These are phyloP conservation scores for Heliconius eleuchia DNA, from an alignment of 1,140 invertebrate species.

Conservation along the genomic window DNA sequence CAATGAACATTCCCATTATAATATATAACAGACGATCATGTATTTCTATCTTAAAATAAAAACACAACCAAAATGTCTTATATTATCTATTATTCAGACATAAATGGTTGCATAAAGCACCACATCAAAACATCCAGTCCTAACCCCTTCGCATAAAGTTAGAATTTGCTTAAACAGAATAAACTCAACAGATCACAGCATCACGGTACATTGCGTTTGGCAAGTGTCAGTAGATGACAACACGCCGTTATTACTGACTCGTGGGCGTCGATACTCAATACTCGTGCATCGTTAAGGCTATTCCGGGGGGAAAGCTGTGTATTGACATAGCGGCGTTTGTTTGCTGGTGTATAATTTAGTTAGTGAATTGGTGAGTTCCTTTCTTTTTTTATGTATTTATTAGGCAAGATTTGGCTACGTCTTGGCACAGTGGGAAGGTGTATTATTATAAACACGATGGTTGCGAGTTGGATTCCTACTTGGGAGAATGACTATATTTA, in stretches of 20 bases:
- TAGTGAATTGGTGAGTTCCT: not conserved
- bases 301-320: not conserved
- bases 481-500: too few species aligned
- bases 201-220: conserved; percentile 34
- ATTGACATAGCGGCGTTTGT: not conserved
- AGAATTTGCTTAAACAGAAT: not conserved
- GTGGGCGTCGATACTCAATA: conserved; percentile 8
- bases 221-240: conserved; percentile 29
- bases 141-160: not conserved
- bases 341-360: not conserved
- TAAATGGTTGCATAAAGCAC: not conserved
- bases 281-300: not conserved
- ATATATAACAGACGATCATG: too few species aligned
- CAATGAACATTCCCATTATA: too few species aligned
- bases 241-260: conserved; percentile 27
- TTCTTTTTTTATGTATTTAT: too few species aligned
- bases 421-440: too few species aligned
- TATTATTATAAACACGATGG: too few species aligned
- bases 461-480: too few species aligned
- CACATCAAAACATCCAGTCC: not conserved
- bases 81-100: not conserved
- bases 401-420: too few species aligned
- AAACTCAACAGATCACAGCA: conserved; percentile 28
- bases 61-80: not conserved
- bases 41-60: not conserved